Conservation (phyloP, 2,888 invertebrate genomes). For the Labia minor region DNA sequence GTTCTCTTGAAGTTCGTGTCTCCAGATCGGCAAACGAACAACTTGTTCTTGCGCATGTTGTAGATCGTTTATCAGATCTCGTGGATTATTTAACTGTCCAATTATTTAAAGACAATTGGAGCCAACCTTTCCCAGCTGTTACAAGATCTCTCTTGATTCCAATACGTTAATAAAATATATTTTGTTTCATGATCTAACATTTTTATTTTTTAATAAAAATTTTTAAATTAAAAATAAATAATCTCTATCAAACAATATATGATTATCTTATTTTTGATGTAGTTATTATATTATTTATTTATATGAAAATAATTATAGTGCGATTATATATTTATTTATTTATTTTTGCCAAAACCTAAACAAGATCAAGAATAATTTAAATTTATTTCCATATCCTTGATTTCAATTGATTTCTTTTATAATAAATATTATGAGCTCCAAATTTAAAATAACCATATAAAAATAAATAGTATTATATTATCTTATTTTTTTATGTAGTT, state of each 20-base stretch:
- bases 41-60: slow-evolving; percentile 46
- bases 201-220: background rate
- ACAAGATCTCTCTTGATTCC: background rate
- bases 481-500: no score
- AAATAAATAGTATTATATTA: no score
- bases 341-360: no score
- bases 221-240: background rate
- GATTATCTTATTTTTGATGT: background rate
- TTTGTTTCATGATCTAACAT: background rate
- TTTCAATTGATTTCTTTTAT: no score
- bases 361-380: no score
- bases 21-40: slow-evolving; percentile 51
- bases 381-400: no score
- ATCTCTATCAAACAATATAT: background rate
- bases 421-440: no score
- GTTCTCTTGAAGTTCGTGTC: slow-evolving; percentile 47
- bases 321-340: background rate
- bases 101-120: slow-evolving; percentile 33
- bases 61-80: slow-evolving; percentile 44
- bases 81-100: slow-evolving; percentile 46
- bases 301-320: background rate
- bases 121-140: background rate
- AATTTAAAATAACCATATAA: no score
- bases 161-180: background rate
- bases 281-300: background rate